Base-by-base conservation (phyloP, 1,140 invertebrate species). In the Rhyzopertha dominica region DNA sequence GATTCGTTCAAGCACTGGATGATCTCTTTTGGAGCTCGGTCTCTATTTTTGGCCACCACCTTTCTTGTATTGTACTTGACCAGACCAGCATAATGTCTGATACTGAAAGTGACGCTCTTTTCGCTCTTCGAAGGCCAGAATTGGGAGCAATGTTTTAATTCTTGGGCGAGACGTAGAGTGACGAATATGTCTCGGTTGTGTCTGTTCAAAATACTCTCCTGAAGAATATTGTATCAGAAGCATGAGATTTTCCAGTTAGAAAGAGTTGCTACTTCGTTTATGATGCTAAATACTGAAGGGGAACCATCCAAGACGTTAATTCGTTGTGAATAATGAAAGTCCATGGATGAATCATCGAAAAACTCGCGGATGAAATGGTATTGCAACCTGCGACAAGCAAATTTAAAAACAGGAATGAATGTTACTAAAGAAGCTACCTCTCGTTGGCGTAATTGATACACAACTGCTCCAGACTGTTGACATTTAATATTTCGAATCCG, bases 381-480 rank as follows among this genome's bases (percentile, higher is more conserved):
- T 53, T 84, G 81, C 12, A 84, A 62, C 51, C 77, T n/a, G n/a
- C n/a, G n/a, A n/a, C n/a, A n/a, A n/a, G 71, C n/a, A n/a, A n/a
- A n/a, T n/a, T n/a, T n/a, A n/a, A n/a, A n/a, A n/a, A n/a, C n/a
- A n/a, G n/a, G n/a, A n/a, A n/a, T 20, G 20, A 19, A n/a, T 36
- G 24, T 23, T 23, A 5, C 20, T 36, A 36, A 22, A 23, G 20
- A 3, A 36, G 19, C 24, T 36, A 23, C 14, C 24, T 39, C 59
- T 85, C 81, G 54, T 84, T 84, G 23, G 80, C 79, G 66, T 83
- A 84, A 70, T 84, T 84, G 60, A 87, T 84, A 60, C 81, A 86
- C 14, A 87, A 65, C 59, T 87, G 84, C 65, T 87, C 85, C 54
- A 87, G 79, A 20, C 77, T 78, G 48, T 87, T 87, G 43, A 68